phyloP scores from a whole-genome alignment of 92 coral and sea anemone genomes.

The Chrysogorgia sp. region DNA sequence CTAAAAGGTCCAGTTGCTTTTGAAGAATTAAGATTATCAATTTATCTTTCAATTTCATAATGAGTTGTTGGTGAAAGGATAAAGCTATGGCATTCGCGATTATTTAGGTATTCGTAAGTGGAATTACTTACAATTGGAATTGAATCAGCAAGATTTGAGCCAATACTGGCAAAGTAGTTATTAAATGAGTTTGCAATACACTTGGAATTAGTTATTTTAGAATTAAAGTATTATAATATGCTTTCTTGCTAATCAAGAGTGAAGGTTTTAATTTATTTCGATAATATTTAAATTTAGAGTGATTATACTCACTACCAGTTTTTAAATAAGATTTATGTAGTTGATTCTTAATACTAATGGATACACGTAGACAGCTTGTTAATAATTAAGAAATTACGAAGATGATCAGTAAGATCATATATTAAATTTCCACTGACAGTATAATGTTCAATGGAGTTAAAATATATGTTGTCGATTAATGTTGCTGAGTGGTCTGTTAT shows the following conservation, averaged over 20 bases:
- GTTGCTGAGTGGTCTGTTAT: conserved; percentile 56
- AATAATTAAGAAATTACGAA: not conserved
- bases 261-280: conserved; percentile 60
- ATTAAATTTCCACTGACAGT: conserved; percentile 65
- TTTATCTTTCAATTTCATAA: conserved; percentile 58
- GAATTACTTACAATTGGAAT: conserved; percentile 45
- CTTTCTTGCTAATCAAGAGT: conserved; percentile 50
- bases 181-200: conserved; percentile 61
- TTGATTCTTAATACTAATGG: conserved; percentile 45
- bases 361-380: not conserved
- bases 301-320: conserved; percentile 58
- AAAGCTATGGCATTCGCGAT: conserved; percentile 38
- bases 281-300: conserved; percentile 54
- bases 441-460: conserved; percentile 50
- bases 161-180: conserved; percentile 49
- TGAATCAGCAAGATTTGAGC: conserved; percentile 38
- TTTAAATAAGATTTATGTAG: conserved; percentile 43
- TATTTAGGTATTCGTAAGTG: conserved; percentile 35
- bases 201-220: conserved; percentile 48
- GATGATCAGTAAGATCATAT: conserved; percentile 60
- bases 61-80: conserved; percentile 51
- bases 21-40: conserved; percentile 27
- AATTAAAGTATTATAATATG: conserved; percentile 50
- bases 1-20: conserved; percentile 66
- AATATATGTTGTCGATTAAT: conserved; percentile 65